A percentile compares a stretch with the other conserved stretches of the same genome.
Evolutionary conservation across 2,797 vertebrate species (phyloP).

Genomic region (Molossus molossus): DNA sequence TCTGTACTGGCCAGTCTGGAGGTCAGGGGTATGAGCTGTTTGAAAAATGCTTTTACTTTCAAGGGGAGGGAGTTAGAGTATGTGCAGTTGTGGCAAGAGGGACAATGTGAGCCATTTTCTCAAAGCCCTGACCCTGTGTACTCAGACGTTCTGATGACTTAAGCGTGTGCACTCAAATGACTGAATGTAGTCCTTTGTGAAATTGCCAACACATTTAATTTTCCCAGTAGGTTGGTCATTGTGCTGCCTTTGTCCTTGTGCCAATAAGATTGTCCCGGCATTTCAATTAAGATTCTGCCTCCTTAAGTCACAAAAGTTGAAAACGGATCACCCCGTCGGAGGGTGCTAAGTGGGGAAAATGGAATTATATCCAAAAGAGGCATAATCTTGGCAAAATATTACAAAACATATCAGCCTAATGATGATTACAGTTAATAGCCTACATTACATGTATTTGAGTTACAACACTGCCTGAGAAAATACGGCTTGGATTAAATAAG

Average conservation of each 20-base stretch:
- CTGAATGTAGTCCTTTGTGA: conserved; percentile 26
- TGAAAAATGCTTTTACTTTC: conserved; percentile 28
- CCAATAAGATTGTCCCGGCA: neutral
- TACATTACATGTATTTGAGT: neutral
- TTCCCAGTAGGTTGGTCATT: neutral
- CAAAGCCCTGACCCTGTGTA: neutral
- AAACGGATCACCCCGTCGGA: neutral
- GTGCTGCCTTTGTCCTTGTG: neutral
- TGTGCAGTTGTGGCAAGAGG: neutral
- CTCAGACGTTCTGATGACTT: neutral
- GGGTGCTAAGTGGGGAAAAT: neutral
- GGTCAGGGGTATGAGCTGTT: neutral
- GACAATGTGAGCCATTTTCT: neutral
- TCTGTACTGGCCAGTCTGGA: neutral
- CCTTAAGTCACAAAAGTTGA: neutral
- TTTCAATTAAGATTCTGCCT: neutral
- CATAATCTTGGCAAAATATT: conserved; percentile 3
- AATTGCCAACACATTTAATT: neutral
- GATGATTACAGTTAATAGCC: neutral
- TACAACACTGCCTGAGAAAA: conserved; percentile 8
- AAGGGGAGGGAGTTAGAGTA: neutral
- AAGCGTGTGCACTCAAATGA: neutral
- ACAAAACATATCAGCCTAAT: neutral
- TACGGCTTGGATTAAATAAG: neutral
- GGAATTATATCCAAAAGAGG: neutral